Evolutionary conservation across 92 coral and sea anemone genomes (phyloP), one percentile per base, ranked within the genome.

Genomic region (Porites lobata): DNA sequence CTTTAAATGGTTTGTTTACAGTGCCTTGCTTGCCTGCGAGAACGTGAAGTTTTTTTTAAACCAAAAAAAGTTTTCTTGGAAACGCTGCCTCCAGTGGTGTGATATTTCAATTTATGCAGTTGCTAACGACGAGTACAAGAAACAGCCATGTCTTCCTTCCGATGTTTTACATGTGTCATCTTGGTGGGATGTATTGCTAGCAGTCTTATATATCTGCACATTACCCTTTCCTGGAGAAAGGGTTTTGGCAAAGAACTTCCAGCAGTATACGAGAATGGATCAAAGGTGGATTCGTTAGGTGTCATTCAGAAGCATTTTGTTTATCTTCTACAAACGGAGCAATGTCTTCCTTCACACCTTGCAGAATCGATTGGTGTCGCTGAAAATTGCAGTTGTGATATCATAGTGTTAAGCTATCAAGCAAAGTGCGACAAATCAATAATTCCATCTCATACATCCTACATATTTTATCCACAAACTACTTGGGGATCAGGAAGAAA

Each of bases 361-460:
- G 7, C 66, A 14, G 6, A 52, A 4, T 71, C 82, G 50, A 62
- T 84, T 6, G 88, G 75, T 17, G 67, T 57, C 63, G 63, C 50
- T 24, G 21, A 6, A 32, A 22, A 29, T 15, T 84, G 88, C 63
- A 63, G 47, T 10, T 84, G 88, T 47, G 88, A 84, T 26, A 81
- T 74, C 2, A 75, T 84, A 17, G 88, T 65, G 74, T 18, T 84
- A 54, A 84, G 88, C 72, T 84, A 43, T 75, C 26, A 75, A 73
- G 64, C 61, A 54, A 50, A 84, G 51, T 84, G 88, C 12, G 38
- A 75, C 10, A 58, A 78, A 18, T 12, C 72, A 9, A 32, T 18
- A 5, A 29, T 29, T 29, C 54, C 77, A 50, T n/a, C 59, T 18
- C 88, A 84, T 24, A 11, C 75, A 7, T 20, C 76, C 12, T 84